Percentiles rank a stretch among this genome's conserved stretches.
These are phyloP conservation scores for Corythornis madagascariensis DNA, from an alignment of 2,113 vertebrate species.

Conservation along the genomic window DNA sequence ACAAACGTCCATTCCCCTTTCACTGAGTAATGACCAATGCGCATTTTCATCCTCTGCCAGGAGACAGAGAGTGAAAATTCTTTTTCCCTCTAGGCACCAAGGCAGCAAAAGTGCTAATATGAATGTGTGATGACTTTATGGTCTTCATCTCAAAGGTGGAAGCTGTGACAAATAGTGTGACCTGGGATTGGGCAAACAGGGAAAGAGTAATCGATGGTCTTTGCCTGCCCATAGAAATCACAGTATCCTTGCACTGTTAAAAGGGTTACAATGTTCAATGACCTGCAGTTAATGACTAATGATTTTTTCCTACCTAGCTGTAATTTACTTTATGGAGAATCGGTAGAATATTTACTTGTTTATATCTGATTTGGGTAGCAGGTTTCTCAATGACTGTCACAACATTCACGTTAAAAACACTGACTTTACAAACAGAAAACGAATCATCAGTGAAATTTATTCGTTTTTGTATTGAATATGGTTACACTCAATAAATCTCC, in stretches of 20 bases:
- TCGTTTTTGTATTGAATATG: not conserved
- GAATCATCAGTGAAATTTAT: slow-evolving; percentile 1
- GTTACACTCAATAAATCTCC: not conserved
- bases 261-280: not conserved
- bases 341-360: not conserved
- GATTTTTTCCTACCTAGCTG: not conserved
- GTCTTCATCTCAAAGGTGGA: not conserved
- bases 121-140: not conserved
- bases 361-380: not conserved
- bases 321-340: not conserved
- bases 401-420: not conserved
- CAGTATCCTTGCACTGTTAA: not conserved
- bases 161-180: not conserved
- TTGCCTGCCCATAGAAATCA: not conserved
- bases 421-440: not conserved
- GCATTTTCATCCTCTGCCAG: not conserved
- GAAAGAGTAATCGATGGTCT: not conserved
- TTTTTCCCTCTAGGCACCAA: not conserved
- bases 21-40: not conserved
- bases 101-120: not conserved
- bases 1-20: not conserved
- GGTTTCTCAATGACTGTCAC: not conserved
- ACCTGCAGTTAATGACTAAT: not conserved
- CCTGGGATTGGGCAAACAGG: not conserved
- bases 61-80: not conserved